A percentile compares a stretch with the other conserved stretches of the same genome.
Evolutionary conservation across 2,113 vertebrate genomes (phyloP).

Genomic region (Drymodes brunneopygia): DNA sequence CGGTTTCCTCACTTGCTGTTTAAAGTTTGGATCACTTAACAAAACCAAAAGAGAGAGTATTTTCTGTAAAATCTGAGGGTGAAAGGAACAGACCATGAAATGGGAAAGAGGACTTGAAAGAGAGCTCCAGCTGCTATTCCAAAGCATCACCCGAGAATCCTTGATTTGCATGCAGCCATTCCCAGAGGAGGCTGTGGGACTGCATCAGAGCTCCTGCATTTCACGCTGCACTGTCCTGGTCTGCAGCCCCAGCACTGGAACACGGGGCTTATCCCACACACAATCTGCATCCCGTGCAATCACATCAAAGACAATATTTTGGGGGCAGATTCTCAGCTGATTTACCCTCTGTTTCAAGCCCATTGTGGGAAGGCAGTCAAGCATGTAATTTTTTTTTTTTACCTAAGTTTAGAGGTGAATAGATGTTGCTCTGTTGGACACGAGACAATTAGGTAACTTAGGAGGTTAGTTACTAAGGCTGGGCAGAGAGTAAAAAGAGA

Average conservation of each 20-base stretch:
- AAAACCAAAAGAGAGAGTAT: constrained; percentile 13
- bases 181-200: constrained; percentile 26
- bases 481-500: too few relatives aligned
- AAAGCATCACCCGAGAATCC: background rate
- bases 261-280: constrained; percentile 33
- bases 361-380: background rate
- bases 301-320: background rate
- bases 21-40: constrained; percentile 24
- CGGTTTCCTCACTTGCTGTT: constrained; percentile 8
- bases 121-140: constrained; percentile 2
- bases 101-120: constrained; percentile 54
- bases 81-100: constrained; percentile 63
- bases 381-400: background rate
- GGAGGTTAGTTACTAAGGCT: too few relatives aligned
- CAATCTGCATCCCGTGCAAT: constrained; percentile 16
- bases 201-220: constrained; percentile 34
- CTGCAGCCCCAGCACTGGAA: constrained; percentile 14
- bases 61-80: constrained; percentile 49
- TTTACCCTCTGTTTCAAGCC: background rate
- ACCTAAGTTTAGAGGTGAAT: background rate
- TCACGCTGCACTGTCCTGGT: background rate
- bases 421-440: too few relatives aligned
- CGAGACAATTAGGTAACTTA: too few relatives aligned
- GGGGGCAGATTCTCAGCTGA: constrained; percentile 2
- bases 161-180: constrained; percentile 41